Evolutionary conservation across 2,797 vertebrate species (phyloP), one percentile per base, ranked within the genome.

Genomic region (Loriculus beryllinus): DNA sequence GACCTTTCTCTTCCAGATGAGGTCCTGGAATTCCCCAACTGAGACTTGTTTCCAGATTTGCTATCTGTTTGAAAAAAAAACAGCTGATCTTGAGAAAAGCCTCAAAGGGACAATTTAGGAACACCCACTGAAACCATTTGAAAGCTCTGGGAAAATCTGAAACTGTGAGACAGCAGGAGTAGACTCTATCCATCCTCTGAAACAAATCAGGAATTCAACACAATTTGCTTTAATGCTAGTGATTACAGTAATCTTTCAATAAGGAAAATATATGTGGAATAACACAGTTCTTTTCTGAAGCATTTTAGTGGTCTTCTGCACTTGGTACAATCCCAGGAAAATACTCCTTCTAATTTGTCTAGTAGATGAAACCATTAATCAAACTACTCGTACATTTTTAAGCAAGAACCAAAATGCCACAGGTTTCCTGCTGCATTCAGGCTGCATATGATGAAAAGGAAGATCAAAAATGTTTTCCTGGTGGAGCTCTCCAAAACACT

Each of bases 301-400:
- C 60, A 76, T 91, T 87, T 62, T 35, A 87, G n/a, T 4, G 2
- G 28, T 51, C 47, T 70, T 88, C 56, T 79, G 33, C 28, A n/a
- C 39, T 91, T 76, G 35, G 35, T 90, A 57, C 8, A 45, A 49
- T 72, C 45, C 37, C 60, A 67, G 48, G 20, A 95, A 95, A 94
- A 89, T 39, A 35, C 8, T 86, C 17, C 78, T 69, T 94, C 60
- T 59, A 40, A 33, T 83, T 94, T 3, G 31, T 91, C 78, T 82
- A 19, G 29, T 51, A 90, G 67, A 84, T 14, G 10, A 86, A 95
- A 77, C 43, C 35, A 92, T 96, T 96, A 84, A 95, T 89, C 86
- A 90, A 80, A 51, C 40, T 67, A 29, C 54, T 96, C 69, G 77
- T 75, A 52, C 43, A 82, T 95, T 93, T 96, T 91, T 82, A 96